Base-by-base conservation (phyloP, 2,888 invertebrate genomes). In the Drosophila affinis region DNA sequence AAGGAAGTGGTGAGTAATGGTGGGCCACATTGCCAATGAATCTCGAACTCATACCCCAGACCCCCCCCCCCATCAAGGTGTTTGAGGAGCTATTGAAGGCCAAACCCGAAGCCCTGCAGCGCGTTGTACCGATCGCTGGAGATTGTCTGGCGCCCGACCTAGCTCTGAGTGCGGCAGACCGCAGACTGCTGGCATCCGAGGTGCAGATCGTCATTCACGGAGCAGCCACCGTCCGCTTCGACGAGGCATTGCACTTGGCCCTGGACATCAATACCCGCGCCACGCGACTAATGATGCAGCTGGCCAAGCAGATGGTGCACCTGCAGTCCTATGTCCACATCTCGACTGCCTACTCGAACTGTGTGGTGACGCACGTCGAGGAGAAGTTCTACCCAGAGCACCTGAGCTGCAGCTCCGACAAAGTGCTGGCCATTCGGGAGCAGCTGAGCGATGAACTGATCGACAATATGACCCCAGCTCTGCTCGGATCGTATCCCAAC, bases 171-270 rank as follows among this genome's bases (percentile, higher is more conserved):
- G 57, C 71, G 4, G 78, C 76, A 52, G 92, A 93, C 81, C 88
- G 91, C 9, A 62, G 77, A 27, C 67, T 88, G 17, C 75, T 93
- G 7, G 73, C 74, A 44, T 74, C 89, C 39, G 86, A 90, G 53
- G 88, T 90, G 21, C 93, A 95, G 79, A 91, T 95, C 67, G 93
- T 95, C 7, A 96, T 99, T 91, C 98, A 98, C 90, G 96, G 96
- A 14, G 98, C 98, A 0, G 98, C 98, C 0, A 98, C 98, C 0
- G 97, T 98, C 5, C 87, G 89, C 18, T 96, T 96, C 86, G 94
- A 95, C 89, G 96, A 96, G 87, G 94, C 94, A 21, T 91, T 96
- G 9, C 94, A 94, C 90, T 90, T 93, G 9, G 95, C 96, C 0
- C 93, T 95, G 47, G 93, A 94, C 74, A 95, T 96, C 91, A 96